phyloP scores from a whole-genome alignment of 2,888 invertebrate species.

The Melieria omissa region DNA sequence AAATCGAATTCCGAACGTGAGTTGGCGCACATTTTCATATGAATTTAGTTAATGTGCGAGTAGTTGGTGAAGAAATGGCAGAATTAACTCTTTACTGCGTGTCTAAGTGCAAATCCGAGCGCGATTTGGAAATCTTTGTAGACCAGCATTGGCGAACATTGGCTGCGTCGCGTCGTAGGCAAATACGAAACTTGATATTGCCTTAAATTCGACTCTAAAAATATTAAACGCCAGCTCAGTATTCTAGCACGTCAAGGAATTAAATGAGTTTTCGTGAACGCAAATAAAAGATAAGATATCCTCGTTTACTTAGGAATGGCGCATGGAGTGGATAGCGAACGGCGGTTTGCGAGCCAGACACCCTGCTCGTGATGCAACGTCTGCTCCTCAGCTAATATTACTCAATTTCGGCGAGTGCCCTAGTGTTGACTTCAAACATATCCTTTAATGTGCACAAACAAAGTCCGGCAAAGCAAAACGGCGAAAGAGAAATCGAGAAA shows the following conservation, averaged over 20 bases:
- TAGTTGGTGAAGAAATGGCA: no score
- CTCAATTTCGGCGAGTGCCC: conserved; percentile 43
- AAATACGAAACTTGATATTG: conserved; percentile 20
- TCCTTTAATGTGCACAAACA: conserved; percentile 29
- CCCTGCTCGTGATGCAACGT: no score
- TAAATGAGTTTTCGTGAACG: conserved; percentile 53
- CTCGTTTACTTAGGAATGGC: conserved; percentile 24
- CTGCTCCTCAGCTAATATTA: conserved; percentile 39
- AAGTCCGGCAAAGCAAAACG: conserved; percentile 31
- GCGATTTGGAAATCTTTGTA: no score
- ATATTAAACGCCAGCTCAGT: not conserved
- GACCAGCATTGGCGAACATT: no score
- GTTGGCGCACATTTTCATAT: no score
- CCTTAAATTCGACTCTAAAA: conserved; percentile 8
- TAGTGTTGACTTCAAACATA: conserved; percentile 10
- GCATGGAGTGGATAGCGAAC: not conserved
- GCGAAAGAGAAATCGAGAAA: conserved; percentile 5
- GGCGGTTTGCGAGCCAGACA: not conserved
- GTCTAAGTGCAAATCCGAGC: no score
- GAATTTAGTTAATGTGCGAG: no score
- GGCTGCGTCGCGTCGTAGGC: no score
- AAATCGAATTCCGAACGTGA: no score
- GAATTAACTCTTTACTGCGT: no score
- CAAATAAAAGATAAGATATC: conserved; percentile 63
- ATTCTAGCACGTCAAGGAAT: conserved; percentile 39